A percentile compares a stretch with the other conserved stretches of the same genome.
Evolutionary conservation across 2,797 vertebrate species (phyloP).

Genomic region (Alectoris magna): DNA sequence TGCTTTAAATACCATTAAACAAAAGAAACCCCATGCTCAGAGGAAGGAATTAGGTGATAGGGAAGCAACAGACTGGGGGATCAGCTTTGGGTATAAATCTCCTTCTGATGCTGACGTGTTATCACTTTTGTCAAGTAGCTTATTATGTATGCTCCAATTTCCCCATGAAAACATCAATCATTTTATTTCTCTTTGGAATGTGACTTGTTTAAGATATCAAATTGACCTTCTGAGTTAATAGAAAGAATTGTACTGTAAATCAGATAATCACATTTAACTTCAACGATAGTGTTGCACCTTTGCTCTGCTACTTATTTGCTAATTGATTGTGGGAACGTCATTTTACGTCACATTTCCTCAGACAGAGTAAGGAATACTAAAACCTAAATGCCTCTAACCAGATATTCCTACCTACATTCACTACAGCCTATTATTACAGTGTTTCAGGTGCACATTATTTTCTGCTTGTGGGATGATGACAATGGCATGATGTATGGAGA

Average conservation of each 20-base stretch:
- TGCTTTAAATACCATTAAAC: background rate
- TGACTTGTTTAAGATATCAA: background rate
- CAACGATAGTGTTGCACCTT: background rate
- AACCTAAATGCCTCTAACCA: background rate
- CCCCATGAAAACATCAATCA: background rate
- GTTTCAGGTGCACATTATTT: background rate
- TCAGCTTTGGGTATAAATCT: background rate
- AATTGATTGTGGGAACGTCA: background rate
- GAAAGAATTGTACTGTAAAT: background rate
- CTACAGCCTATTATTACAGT: background rate
- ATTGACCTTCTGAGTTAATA: background rate
- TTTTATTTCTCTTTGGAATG: background rate
- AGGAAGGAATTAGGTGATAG: background rate
- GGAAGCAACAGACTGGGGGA: background rate
- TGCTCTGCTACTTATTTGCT: background rate
- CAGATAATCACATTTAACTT: background rate
- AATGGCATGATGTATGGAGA: background rate
- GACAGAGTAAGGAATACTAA: background rate
- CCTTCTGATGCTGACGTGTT: background rate
- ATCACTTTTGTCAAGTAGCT: background rate
- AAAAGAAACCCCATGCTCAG: background rate
- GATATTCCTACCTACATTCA: background rate
- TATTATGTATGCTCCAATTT: fast-evolving
- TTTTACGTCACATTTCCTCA: background rate
- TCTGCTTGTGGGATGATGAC: background rate